A percentile compares a stretch with the other conserved stretches of the same genome.
Evolutionary conservation across 2,113 vertebrate genomes (phyloP).

Genomic region (Todiramphus saurophagus): DNA sequence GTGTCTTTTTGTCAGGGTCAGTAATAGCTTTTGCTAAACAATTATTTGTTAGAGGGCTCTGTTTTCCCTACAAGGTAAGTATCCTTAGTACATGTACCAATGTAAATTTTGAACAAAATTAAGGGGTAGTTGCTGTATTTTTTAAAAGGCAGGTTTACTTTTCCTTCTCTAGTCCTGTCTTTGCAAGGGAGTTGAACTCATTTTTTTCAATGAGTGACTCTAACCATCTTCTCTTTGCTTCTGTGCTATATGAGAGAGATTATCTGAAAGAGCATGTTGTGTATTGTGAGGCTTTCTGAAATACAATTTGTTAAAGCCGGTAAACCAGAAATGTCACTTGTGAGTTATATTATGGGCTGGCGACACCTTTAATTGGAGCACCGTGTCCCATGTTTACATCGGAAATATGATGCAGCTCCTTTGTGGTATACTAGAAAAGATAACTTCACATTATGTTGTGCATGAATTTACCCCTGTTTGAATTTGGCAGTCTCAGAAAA

Average conservation of each 20-base stretch:
- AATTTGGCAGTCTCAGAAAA: background rate
- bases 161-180: background rate
- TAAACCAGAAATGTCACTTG: slow-evolving; percentile 24
- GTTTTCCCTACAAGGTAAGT: background rate
- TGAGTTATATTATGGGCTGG: background rate
- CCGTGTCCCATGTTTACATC: background rate
- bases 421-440: background rate
- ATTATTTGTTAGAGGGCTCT: background rate
- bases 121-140: background rate
- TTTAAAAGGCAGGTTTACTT: background rate
- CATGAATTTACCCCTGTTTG: background rate
- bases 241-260: background rate
- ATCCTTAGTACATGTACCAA: background rate
- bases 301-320: background rate
- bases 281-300: background rate
- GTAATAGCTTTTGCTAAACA: background rate
- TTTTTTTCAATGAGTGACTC: background rate
- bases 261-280: background rate
- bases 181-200: background rate
- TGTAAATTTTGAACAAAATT: background rate
- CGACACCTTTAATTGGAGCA: background rate
- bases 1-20: background rate
- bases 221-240: background rate
- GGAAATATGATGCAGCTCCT: background rate
- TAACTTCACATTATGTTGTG: background rate